Percentiles rank a stretch among this genome's conserved stretches.
Conservation (phyloP, 2,113 vertebrate species). For the Numida meleagris region DNA sequence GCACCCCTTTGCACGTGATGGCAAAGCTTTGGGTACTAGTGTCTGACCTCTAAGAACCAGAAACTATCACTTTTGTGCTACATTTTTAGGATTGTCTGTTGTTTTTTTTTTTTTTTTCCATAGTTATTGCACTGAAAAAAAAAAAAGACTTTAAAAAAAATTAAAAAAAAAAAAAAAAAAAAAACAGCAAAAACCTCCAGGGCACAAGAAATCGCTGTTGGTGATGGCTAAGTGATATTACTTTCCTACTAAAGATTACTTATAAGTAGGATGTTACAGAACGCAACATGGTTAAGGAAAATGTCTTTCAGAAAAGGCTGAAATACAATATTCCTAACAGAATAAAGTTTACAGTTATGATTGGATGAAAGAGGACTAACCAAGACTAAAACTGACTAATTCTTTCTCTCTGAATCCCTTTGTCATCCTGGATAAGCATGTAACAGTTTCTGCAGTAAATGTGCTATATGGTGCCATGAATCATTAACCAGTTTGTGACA, state of each 20-base stretch:
- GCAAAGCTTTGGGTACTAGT: background rate
- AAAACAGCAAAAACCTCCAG: background rate
- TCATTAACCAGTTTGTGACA: background rate
- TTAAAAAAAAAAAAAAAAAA: background rate
- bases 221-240: background rate
- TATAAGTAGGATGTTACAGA: background rate
- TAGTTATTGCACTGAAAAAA: background rate
- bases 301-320: background rate
- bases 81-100: rapidly evolving
- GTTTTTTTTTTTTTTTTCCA: rapidly evolving
- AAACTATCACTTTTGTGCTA: background rate
- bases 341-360: background rate
- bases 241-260: background rate
- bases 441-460: background rate
- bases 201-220: background rate
- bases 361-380: background rate
- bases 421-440: background rate
- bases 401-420: background rate
- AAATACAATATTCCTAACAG: background rate
- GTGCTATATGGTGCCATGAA: background rate
- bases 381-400: background rate
- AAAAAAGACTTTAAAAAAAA: background rate
- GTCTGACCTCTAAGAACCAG: background rate
- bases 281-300: background rate
- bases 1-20: background rate